A percentile compares a stretch with the other conserved stretches of the same genome.
phyloP scores from a whole-genome alignment of 2,113 vertebrate genomes.

The Sphaerodactylus townsendi region DNA sequence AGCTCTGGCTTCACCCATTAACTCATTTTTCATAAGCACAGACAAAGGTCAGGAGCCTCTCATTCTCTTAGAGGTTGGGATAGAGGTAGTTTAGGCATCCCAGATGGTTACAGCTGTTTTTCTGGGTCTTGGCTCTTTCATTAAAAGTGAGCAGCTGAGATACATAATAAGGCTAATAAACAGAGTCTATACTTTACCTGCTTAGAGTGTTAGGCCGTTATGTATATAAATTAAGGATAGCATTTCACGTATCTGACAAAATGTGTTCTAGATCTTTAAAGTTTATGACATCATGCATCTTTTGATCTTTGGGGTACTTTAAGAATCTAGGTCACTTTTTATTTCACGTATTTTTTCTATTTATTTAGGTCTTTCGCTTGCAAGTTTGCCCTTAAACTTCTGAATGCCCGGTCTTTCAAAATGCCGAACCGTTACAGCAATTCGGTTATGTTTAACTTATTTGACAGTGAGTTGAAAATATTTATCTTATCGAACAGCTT shows the following conservation, averaged over 20 bases:
- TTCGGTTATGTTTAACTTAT: slow-evolving; percentile 63
- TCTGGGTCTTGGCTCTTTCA: background rate
- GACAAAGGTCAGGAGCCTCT: background rate
- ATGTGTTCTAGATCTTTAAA: no score
- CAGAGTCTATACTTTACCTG: no score
- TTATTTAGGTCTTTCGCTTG: slow-evolving; percentile 80
- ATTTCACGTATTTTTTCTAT: slow-evolving; percentile 12
- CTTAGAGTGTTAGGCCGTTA: no score
- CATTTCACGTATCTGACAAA: no score
- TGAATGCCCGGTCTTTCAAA: slow-evolving; percentile 73
- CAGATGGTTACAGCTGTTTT: background rate
- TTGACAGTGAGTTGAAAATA: slow-evolving; percentile 73
- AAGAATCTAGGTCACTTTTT: background rate
- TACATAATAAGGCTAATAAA: no score
- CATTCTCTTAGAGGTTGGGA: no score
- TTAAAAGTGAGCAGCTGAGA: no score
- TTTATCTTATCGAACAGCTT: background rate
- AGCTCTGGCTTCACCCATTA: background rate
- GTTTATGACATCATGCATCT: no score
- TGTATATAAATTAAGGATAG: no score
- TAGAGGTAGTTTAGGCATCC: background rate
- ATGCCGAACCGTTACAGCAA: slow-evolving; percentile 79
- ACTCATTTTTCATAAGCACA: background rate
- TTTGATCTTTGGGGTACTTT: background rate
- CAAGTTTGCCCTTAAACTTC: slow-evolving; percentile 79